These are phyloP conservation scores for Plectropomus leopardus DNA, from an alignment of 2,113 vertebrate species.

Conservation along the genomic window DNA sequence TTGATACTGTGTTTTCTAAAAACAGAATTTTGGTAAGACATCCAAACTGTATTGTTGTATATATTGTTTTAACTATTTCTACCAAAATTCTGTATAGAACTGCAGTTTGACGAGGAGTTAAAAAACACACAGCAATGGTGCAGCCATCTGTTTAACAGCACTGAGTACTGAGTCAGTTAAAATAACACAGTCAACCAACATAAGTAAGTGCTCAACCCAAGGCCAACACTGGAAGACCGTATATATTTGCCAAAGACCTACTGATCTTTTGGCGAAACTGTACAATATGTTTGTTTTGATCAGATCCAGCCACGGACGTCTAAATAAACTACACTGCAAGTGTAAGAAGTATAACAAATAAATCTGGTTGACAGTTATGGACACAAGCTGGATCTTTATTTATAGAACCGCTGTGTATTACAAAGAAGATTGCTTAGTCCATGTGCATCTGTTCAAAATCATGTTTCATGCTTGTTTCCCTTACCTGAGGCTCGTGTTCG, in stretches of 20 bases:
- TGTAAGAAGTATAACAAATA: not conserved
- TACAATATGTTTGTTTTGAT: not conserved
- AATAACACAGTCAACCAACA: not conserved
- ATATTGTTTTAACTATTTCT: no score
- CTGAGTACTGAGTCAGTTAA: no score
- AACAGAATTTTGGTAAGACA: not conserved
- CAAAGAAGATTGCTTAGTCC: not conserved
- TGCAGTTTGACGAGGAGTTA: no score
- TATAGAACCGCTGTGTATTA: not conserved
- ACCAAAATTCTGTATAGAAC: no score
- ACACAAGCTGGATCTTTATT: not conserved
- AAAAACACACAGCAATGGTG: no score
- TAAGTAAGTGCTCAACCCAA: not conserved
- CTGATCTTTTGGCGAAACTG: not conserved
- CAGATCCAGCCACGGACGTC: not conserved
- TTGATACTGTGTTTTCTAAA: not conserved
- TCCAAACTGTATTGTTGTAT: no score
- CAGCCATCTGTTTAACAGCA: no score
- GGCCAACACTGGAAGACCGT: not conserved
- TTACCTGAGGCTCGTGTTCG: slow-evolving; percentile 92
- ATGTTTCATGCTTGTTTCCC: not conserved
- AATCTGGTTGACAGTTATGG: not conserved
- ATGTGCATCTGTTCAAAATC: not conserved
- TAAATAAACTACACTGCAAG: not conserved
- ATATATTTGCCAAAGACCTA: not conserved